Conservation (phyloP, 2,888 invertebrate genomes). For the Platypus cylindrus region DNA sequence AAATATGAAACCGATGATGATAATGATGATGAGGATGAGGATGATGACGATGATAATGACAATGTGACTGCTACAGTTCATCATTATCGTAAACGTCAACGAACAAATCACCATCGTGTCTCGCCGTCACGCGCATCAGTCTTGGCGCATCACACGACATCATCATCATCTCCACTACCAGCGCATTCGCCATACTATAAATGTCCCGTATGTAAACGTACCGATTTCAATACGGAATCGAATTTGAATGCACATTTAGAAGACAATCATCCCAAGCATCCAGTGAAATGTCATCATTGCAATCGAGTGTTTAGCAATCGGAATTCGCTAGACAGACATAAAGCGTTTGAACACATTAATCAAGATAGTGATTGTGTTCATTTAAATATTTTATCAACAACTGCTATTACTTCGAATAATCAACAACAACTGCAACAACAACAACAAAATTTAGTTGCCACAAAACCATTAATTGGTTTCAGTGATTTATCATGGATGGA, state of each 20-base stretch:
- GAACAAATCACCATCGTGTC: too few relatives aligned
- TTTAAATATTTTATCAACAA: too few relatives aligned
- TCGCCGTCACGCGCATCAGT: too few relatives aligned
- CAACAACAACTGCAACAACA: too few relatives aligned
- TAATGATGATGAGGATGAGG: slow-evolving; percentile 11
- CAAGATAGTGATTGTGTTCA: too few relatives aligned
- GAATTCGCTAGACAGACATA: slow-evolving; percentile 57
- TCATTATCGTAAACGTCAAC: too few relatives aligned
- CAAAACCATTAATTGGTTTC: slow-evolving; percentile 49
- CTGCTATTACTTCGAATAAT: too few relatives aligned
- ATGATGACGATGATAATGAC: too few relatives aligned
- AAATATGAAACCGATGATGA: slow-evolving; percentile 19
- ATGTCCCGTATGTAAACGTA: slow-evolving; percentile 52
- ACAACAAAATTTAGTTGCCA: too few relatives aligned
- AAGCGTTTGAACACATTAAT: slow-evolving; percentile 37
- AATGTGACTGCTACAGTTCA: too few relatives aligned
- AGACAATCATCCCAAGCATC: slow-evolving; percentile 50
- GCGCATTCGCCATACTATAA: slow-evolving; percentile 28
- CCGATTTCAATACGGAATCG: slow-evolving; percentile 45
- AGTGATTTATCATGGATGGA: slow-evolving; percentile 65
- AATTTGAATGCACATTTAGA: slow-evolving; percentile 54
- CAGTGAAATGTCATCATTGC: slow-evolving; percentile 57
- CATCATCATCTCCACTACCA: too few relatives aligned
- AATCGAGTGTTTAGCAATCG: slow-evolving; percentile 61
- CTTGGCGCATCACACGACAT: too few relatives aligned